Percentiles rank a stretch among this genome's conserved stretches.
Evolutionary conservation across 2,797 vertebrate genomes (phyloP).

Genomic region (Cichlasoma orientale): DNA sequence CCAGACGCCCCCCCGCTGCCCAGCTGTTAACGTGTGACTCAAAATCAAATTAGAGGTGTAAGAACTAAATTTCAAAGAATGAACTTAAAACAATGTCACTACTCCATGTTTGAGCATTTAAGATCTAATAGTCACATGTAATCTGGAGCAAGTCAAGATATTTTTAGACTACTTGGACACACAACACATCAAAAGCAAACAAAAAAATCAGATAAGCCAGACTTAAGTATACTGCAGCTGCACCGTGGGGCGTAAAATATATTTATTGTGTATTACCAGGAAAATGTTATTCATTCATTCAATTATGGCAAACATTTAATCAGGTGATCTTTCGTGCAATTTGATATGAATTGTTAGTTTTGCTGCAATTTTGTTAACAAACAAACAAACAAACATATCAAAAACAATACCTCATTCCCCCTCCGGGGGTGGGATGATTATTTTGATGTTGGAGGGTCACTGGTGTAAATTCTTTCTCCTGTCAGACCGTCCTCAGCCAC

Average conservation of each 20-base stretch:
- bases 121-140: neutral
- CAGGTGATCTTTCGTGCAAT: no score
- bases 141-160: neutral
- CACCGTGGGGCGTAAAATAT: neutral
- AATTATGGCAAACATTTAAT: no score
- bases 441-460: neutral
- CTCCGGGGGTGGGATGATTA: neutral
- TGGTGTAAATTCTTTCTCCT: constrained; percentile 2
- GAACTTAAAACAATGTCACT: neutral
- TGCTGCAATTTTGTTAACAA: no score
- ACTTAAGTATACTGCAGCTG: neutral
- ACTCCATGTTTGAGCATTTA: neutral
- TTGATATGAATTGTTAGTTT: no score
- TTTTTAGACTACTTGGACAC: neutral
- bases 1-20: no score
- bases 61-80: neutral
- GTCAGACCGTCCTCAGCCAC: constrained; percentile 94
- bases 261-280: neutral
- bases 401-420: no score
- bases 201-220: neutral
- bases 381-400: no score
- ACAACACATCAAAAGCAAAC: neutral
- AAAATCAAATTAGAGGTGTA: neutral
- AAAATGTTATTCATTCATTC: neutral
- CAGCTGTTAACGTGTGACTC: neutral